Percentiles rank a stretch among this genome's conserved stretches.
Conservation (phyloP, 1,140 invertebrate species). For the Anastatus disparis region DNA sequence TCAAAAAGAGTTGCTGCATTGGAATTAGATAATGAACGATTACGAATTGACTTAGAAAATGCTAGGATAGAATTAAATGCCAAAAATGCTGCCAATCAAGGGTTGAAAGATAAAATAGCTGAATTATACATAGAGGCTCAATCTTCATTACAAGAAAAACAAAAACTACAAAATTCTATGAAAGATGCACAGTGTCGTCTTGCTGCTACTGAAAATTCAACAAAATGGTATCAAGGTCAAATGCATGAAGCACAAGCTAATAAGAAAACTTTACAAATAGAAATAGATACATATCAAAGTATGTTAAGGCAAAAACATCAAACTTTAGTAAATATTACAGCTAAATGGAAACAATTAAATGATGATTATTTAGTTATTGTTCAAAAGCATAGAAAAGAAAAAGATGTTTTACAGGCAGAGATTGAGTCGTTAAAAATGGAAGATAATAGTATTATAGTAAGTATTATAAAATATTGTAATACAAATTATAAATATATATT, state of each 20-base stretch:
- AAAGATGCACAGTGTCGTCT: constrained; percentile 48
- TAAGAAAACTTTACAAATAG: constrained; percentile 49
- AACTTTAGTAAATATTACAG: constrained; percentile 43
- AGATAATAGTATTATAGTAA: constrained; percentile 13
- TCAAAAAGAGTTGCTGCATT: constrained; percentile 47
- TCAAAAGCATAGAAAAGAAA: constrained; percentile 47
- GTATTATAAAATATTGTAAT: not conserved
- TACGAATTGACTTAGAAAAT: constrained; percentile 51
- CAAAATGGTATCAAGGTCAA: constrained; percentile 55
- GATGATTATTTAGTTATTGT: constrained; percentile 44
- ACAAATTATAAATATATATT: no score
- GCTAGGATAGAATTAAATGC: constrained; percentile 49
- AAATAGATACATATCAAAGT: constrained; percentile 52
- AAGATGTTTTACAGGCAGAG: constrained; percentile 41
- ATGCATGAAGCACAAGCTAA: constrained; percentile 51
- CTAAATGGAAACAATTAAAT: constrained; percentile 49
- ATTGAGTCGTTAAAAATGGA: constrained; percentile 36
- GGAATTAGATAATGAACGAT: constrained; percentile 53
- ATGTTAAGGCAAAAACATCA: constrained; percentile 51
- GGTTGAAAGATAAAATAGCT: constrained; percentile 53
- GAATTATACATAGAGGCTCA: constrained; percentile 54
- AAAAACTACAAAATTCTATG: constrained; percentile 48
- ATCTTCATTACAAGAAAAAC: constrained; percentile 48
- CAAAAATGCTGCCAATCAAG: constrained; percentile 54
- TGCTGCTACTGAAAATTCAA: constrained; percentile 45